Base-by-base conservation (phyloP, 2,797 vertebrate genomes). In the Melopsittacus undulatus region DNA sequence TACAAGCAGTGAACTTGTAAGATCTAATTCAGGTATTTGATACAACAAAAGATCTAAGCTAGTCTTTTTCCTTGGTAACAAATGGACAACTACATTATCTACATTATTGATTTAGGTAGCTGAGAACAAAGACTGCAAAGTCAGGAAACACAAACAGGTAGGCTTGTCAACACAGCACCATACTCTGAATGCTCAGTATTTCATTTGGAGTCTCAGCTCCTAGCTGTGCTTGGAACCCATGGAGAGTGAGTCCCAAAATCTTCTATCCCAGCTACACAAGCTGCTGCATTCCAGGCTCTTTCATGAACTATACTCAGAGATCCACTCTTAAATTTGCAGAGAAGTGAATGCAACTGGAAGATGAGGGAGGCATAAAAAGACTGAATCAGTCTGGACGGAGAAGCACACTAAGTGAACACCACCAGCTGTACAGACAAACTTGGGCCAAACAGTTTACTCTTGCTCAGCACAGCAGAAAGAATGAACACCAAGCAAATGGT, bases 291-390 rank as follows among this genome's bases (percentile, higher is more conserved):
- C 52, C 30, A 56, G 32, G 29, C 4, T 13, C 2, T 32, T 85
- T 45, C 59, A 74, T 10, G 11, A 11, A n/a, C 40, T 34, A 11
- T 17, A 69, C 48, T 38, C 7, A 27, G 24, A 89, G 26, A 81
- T 36, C 45, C 2, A 2, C 20, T 52, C n/a, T 46, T 56, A 0
- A 0, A 38, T 64, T 56, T 0, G 2, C 49, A 79, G 16, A 48
- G 34, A 82, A 66, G 22, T 4, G 2, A 88, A 57, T 0, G 1
- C 7, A 10, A 0, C 1, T 22, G 17, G 40, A 76, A 7, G 30
- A 70, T 36, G 7, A 85, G 17, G 29, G 23, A 89, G 11, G 32
- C 24, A 14, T 9, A 17, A 80, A 54, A 81, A 81, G 15, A 52
- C 17, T 48, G 51, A 85, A 66, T 26, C 9, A 45, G 46, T 42